Conservation (phyloP, 1,140 invertebrate species). For the Chlorops oryzae region DNA sequence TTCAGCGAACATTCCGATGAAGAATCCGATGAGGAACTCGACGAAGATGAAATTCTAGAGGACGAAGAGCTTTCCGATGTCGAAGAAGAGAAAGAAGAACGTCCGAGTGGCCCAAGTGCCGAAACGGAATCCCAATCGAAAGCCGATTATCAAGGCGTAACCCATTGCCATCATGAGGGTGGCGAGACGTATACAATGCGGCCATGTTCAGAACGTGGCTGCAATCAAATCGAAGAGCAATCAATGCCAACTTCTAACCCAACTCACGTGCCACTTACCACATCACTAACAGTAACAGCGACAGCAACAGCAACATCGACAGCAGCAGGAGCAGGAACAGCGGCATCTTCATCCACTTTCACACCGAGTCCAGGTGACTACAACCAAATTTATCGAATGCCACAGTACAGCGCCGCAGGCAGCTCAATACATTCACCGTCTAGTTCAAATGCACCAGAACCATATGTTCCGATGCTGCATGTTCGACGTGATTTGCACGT, state of each 20-base stretch:
- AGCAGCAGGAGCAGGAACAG: not conserved
- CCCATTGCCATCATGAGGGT: constrained; percentile 60
- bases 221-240: no score
- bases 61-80: constrained; percentile 40
- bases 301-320: not conserved
- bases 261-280: constrained; percentile 6
- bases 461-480: constrained; percentile 58
- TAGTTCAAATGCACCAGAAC: constrained; percentile 29
- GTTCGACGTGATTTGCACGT: constrained; percentile 66
- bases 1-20: constrained; percentile 19
- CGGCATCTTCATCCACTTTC: not conserved
- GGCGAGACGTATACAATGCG: constrained; percentile 62
- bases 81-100: constrained; percentile 34
- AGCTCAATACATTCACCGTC: constrained; percentile 38
- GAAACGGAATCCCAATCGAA: no score
- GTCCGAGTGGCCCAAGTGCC: no score
- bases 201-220: constrained; percentile 45
- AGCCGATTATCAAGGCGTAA: constrained; percentile 52
- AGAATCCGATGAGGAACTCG: constrained; percentile 21
- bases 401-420: constrained; percentile 44
- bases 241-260: constrained; percentile 37
- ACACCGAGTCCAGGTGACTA: not conserved
- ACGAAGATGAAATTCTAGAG: constrained; percentile 30
- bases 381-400: not conserved
- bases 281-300: not conserved